These are phyloP conservation scores for Phalacrocorax aristotelis DNA, from an alignment of 2,113 vertebrate genomes.

Conservation along the genomic window DNA sequence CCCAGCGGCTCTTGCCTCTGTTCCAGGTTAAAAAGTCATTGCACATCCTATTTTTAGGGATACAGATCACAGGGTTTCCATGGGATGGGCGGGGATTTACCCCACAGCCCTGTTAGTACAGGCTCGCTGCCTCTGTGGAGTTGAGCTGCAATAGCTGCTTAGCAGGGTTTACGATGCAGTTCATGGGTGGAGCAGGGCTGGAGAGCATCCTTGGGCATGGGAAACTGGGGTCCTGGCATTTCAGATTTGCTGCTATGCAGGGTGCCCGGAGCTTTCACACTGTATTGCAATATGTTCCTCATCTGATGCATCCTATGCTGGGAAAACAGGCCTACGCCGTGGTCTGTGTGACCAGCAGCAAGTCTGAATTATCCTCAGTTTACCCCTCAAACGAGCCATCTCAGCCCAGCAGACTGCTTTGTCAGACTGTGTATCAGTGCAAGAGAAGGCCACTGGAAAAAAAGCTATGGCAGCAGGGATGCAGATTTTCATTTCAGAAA, in stretches of 20 bases:
- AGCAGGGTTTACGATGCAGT: background rate
- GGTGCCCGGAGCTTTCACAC: background rate
- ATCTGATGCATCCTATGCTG: accelerated
- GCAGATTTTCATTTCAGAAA: background rate
- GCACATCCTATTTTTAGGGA: background rate
- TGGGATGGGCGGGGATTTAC: background rate
- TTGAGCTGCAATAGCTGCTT: background rate
- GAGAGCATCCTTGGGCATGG: background rate
- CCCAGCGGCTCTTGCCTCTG: background rate
- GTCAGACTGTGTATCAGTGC: accelerated
- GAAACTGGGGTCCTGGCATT: background rate
- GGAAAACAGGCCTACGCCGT: background rate
- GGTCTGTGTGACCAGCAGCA: background rate
- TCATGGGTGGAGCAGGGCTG: background rate
- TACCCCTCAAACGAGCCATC: background rate
- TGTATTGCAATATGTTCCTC: accelerated
- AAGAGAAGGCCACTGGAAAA: background rate
- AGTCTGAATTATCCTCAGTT: background rate
- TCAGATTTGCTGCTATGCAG: background rate
- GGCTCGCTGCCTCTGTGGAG: background rate
- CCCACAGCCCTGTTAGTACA: background rate
- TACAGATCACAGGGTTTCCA: background rate
- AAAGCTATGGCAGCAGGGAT: background rate
- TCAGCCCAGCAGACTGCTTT: background rate
- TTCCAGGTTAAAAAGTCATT: background rate